Evolutionary conservation across 2,888 invertebrate genomes (phyloP), one percentile per base, ranked within the genome.

Genomic region (Philereme vetulata): DNA sequence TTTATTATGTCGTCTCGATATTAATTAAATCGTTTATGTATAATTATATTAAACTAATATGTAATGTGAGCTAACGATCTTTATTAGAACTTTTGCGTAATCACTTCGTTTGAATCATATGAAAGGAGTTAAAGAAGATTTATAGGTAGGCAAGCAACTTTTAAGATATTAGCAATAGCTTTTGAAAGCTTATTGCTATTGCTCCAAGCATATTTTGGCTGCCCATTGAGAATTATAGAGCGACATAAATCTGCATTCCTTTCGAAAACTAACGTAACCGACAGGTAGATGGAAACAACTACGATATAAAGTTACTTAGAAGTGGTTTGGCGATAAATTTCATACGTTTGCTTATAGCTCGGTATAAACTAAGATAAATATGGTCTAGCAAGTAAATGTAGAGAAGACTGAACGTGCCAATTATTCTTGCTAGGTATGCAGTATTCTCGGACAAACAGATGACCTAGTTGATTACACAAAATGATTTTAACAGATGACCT

Each of bases 291-390:
- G 62, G 34, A 47, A 57, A 54, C 47, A 50, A 50, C 49, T 33
- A 60, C 60, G 53, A 53, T 46, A 46, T 57, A 32, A 35, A 21
- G 53, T 56, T 61, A 53, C 61, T 61, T 61, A 43, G 45, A 62
- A 57, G 36, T 57, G 38, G 52, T 38, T 53, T 33, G 11, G 53
- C 49, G 7, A 47, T 56, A 38, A 10, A 44, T 46, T 51, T 53
- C 11, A 34, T 45, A 35, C 42, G 34, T 54, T 34, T 46, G 49
- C 52, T 51, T 52, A 56, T 52, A 45, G 52, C 40, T 21, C 4
- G n/a, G 10, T 8, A n/a, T 45, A 52, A 51, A 48, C 34, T 35
- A 35, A 32, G 21, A 47, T 42, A 40, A 47, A 40, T 38, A 40
- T 48, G 34, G n/a, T 21, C 32, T 45, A 8, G 45, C 6, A 21